Base-by-base conservation (phyloP, 2,888 invertebrate species). In the Drosophila ochracea region DNA sequence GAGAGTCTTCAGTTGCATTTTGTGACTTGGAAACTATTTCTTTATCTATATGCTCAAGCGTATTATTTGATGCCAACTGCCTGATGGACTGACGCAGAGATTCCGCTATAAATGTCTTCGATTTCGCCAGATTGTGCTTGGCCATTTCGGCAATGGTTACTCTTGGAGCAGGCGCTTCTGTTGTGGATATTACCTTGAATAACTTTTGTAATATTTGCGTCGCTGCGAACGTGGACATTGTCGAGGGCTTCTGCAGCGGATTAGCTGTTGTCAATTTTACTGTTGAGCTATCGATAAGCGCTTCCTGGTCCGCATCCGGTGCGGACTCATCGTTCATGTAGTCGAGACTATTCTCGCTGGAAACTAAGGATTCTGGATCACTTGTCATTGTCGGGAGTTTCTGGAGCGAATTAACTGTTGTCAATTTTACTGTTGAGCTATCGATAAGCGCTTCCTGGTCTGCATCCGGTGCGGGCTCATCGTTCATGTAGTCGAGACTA, bases 131-230 rank as follows among this genome's bases (percentile, higher is more conserved):
- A 63, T 76, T 85, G 19, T 84, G 83, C 11, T 41, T 61, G 21
- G 84, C 83, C 74, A 84, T 41, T 30, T 82, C 71, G 9, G 83
- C 65, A 21, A 85, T 62, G 13, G 84, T 85, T 16, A 85, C 64
- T 4, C 25, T 57, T 0, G 61, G 54, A 10, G 9, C 19, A 0
- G 61, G 43, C n/a, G 67, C 35, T 16, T 74, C 39, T 9, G 80
- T 73, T 37, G 83, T 81, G 10, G 79, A 70, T 53, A 85, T 84
- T 7, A 63, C 76, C 6, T 53, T 61, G 25, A 85, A 83, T 1
- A 85, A 52, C n/a, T 72, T 82, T 13, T 76, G 59, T 4, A 85
- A 39, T 16, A 85, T 73, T 4, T 80, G 59, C 4, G 83, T 82
- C 6, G 85, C 87, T 9, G 87, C 76, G 39, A 71, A 25, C 3